Percentiles rank a stretch among this genome's conserved stretches.
Conservation (phyloP, 2,888 invertebrate species). For the Scaptomyza parva region DNA sequence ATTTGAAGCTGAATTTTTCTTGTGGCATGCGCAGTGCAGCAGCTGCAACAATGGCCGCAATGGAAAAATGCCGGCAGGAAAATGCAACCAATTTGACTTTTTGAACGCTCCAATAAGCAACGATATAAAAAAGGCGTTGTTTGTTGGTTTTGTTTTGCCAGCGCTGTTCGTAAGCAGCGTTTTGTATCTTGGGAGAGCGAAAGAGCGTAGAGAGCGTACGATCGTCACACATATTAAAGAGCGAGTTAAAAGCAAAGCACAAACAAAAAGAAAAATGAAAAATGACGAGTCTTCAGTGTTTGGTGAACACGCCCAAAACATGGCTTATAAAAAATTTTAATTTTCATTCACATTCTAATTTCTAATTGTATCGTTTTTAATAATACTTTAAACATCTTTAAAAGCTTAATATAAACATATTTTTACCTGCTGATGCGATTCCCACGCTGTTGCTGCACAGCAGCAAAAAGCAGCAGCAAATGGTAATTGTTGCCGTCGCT, state of each 20-base stretch:
- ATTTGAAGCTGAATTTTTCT: constrained; percentile 2
- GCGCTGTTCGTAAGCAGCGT: constrained; percentile 73
- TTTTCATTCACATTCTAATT: not conserved
- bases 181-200: constrained; percentile 44
- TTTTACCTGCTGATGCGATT: constrained; percentile 67
- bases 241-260: constrained; percentile 63
- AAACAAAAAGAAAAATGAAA: constrained; percentile 44
- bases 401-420: not conserved
- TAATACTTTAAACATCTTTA: not conserved
- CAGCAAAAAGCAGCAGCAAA: constrained; percentile 57
- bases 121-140: constrained; percentile 61
- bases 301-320: constrained; percentile 78
- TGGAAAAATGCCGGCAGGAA: constrained; percentile 49
- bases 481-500: constrained; percentile 32
- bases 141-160: constrained; percentile 76
- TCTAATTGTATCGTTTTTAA: fast-evolving
- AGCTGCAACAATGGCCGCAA: constrained; percentile 32
- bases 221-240: constrained; percentile 40
- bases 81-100: constrained; percentile 22
- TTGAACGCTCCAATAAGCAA: constrained; percentile 17
- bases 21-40: constrained; percentile 62
- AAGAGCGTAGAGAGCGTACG: constrained; percentile 30
- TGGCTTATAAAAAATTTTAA: constrained; percentile 59
- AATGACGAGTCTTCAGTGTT: constrained; percentile 65
- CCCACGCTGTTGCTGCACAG: constrained; percentile 69